A percentile compares a stretch with the other conserved stretches of the same genome.
phyloP scores from a whole-genome alignment of 1,140 invertebrate species.

The Drosophila persimilis region DNA sequence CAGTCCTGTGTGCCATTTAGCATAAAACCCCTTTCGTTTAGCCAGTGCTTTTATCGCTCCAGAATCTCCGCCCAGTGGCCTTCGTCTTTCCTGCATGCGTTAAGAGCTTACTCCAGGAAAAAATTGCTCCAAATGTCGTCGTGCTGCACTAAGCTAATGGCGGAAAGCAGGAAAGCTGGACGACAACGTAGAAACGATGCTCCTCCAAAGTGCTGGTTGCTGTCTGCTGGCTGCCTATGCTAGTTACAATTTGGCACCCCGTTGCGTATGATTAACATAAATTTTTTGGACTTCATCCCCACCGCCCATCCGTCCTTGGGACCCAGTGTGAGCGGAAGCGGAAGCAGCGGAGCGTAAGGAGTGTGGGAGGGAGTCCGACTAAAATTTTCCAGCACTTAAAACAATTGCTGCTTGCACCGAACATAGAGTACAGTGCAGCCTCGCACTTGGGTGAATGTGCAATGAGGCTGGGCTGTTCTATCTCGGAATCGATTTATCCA shows the following conservation, averaged over 20 bases:
- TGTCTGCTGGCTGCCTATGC: constrained; percentile 30
- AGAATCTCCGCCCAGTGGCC: background rate
- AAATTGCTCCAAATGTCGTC: constrained; percentile 22
- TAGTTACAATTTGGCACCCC: constrained; percentile 68
- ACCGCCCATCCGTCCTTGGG: background rate
- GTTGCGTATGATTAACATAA: constrained; percentile 75
- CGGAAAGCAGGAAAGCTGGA: constrained; percentile 4
- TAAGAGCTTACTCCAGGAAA: constrained; percentile 37
- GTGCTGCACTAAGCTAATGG: constrained; percentile 17
- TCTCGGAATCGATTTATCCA: constrained; percentile 24
- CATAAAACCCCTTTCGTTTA: constrained; percentile 45
- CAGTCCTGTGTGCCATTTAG: constrained; percentile 20
- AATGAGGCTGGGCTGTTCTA: too few species aligned
- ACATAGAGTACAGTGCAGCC: background rate
- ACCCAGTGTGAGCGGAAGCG: background rate
- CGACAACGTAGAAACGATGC: constrained; percentile 3
- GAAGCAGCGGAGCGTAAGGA: background rate
- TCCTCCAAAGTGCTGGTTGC: background rate
- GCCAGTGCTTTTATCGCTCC: constrained; percentile 41
- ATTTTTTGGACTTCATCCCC: constrained; percentile 55
- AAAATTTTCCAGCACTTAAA: constrained; percentile 30
- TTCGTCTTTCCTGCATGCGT: constrained; percentile 35
- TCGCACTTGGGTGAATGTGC: background rate
- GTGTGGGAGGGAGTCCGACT: too few species aligned
- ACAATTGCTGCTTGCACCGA: constrained; percentile 9